Conservation (phyloP, 1,140 invertebrate genomes). For the Philotrypesis tridentata region DNA sequence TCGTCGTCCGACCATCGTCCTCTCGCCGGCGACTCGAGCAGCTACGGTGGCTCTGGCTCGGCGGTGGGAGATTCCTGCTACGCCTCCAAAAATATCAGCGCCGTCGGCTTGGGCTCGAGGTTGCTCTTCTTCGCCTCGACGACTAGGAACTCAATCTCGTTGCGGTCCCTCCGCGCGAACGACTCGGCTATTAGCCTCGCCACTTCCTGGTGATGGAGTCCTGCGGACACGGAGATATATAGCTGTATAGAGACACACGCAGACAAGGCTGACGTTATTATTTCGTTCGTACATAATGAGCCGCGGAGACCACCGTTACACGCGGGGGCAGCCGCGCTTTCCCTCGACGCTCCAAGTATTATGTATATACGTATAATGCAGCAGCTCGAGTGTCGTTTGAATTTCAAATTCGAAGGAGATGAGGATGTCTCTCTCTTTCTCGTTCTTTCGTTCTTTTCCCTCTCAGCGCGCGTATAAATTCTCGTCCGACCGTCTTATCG, state of each 20-base stretch:
- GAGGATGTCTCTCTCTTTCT: no score
- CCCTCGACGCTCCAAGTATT: no score
- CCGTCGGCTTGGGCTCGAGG: slow-evolving; percentile 89
- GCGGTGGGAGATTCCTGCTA: slow-evolving; percentile 80
- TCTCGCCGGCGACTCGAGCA: slow-evolving; percentile 18
- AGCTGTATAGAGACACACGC: no score
- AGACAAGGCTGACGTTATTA: no score
- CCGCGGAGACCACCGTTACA: not conserved
- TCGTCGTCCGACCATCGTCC: slow-evolving; percentile 9
- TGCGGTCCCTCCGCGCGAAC: slow-evolving; percentile 88
- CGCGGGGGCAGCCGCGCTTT: no score
- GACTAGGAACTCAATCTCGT: slow-evolving; percentile 92
- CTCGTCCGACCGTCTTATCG: no score
- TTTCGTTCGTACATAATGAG: not conserved
- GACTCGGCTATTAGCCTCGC: slow-evolving; percentile 91
- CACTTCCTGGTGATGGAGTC: slow-evolving; percentile 84
- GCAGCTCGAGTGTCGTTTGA: no score
- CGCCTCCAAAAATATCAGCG: slow-evolving; percentile 90
- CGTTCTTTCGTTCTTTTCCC: no score
- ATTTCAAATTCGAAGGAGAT: no score
- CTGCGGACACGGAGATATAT: slow-evolving; percentile 55
- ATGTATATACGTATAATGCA: no score
- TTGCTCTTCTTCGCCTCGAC: slow-evolving; percentile 92
- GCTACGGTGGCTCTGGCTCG: slow-evolving; percentile 69
- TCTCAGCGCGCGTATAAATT: no score